Evolutionary conservation across 1,140 invertebrate species (phyloP), one percentile per base, ranked within the genome.

Genomic region (Solen grandis): DNA sequence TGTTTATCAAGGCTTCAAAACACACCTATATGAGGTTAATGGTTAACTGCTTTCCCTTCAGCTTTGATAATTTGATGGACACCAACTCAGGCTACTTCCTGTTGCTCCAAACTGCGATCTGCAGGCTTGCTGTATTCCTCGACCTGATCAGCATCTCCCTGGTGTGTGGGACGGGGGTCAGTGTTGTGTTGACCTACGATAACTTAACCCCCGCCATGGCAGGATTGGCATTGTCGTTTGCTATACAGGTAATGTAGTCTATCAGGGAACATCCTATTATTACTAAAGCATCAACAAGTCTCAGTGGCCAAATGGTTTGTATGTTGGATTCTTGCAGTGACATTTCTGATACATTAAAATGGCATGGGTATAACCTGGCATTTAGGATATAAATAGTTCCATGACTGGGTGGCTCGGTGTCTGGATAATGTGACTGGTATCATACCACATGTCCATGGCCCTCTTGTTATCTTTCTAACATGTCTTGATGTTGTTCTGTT

Each of bases 71-170:
- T 13, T 86, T 94, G 35, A 88, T 94, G 70, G 94, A 95, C 87
- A 85, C 89, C 27, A 94, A 94, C 86, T 91, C 92, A 27, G 90
- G 93, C 1, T 93, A 93, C 65, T 91, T 93, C 74, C 94, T 93
- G 82, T 87, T 95, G 46, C 94, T 94, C 79, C 92, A 93, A 81
- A 92, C 94, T 41, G 93, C 94, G 0, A 93, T 95, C 87, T 93
- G 95, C 74, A 96, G 95, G 95, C 90, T 95, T 27, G 94, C 95
- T 0, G 90, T 95, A 16, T 93, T 95, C 81, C 88, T 96, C n/a
- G 95, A 96, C 85, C 80, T 93, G 38, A 86, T 96, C 22, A 86
- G 88, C 62, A 73, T 77, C 2, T 66, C 60, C 25, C 82, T 91
- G 25, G 87, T 94, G 0, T 93, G 93, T 8, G 89, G 93, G 14